Evolutionary conservation across 2,888 invertebrate genomes (phyloP), one percentile per base, ranked within the genome.

Genomic region (Ecdyonurus torrentis): DNA sequence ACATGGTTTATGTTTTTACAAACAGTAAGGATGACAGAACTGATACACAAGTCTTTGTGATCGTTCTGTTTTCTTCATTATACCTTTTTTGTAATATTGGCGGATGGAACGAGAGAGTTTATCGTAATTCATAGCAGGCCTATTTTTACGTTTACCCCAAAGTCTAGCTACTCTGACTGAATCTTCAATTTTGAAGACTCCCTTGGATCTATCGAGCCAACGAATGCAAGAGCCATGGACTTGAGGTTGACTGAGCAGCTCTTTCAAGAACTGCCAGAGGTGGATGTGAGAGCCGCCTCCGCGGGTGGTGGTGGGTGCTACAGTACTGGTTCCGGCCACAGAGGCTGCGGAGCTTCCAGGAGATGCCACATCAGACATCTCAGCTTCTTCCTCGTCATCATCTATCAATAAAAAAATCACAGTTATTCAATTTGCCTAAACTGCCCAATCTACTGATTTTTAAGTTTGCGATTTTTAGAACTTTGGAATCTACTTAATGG

Each of bases 41-140:
- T 98, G 98, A 78, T 99, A 99, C 66, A 99, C 98, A 70, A 99
- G 84, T 74, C 99, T 83, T 78, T 99, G 98, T 69, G 96, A 95
- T 67, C 97, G 82, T 74, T 96, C 96, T 1, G 98, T 98, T 77
- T 99, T 99, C 83, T 96, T 96, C 92, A 97, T 95, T 75, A 98
- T 97, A 63, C 96, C 96, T 77, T 98, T 99, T 78, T 98, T 97
- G 83, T 99, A 99, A 79, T 97, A 97, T 75, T 99, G 98, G 61
- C 99, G 80, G 73, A 99, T 95, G 69, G 96, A 97, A 63, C 99
- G 84, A 67, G 95, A 96, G 60, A 99, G 79, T 75, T 99, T 99
- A 80, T 99, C 99, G 78, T 99, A 99, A 80, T 99, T 99, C 98
- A 99, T 99, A 25, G 96, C 96, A 0, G 97, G 96, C 10, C 98